Conservation (phyloP, 2,113 vertebrate genomes). For the Phoenicopterus ruber region DNA sequence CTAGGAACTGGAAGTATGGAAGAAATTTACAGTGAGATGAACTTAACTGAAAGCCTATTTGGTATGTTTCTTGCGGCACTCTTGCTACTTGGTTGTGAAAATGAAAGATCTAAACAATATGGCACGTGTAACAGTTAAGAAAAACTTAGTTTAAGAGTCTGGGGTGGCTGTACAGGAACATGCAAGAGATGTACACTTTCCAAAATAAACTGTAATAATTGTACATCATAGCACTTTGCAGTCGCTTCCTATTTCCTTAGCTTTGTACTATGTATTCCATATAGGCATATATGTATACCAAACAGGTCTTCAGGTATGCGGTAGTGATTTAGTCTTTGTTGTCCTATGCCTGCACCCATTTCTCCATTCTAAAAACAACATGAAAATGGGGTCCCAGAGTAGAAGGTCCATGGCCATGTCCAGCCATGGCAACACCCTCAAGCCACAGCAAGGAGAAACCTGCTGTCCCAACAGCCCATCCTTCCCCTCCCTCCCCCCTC, state of each 20-base stretch:
- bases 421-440: not conserved
- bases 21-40: not conserved
- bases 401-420: not conserved
- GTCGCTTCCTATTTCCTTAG: not conserved
- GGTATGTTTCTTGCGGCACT: not conserved
- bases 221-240: not conserved
- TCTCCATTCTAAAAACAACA: not conserved
- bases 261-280: not conserved
- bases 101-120: not conserved
- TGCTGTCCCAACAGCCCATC: not conserved
- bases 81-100: not conserved
- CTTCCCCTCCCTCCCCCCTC: not conserved
- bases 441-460: not conserved
- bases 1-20: not conserved
- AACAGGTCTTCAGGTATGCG: not conserved
- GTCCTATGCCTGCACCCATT: accelerated
- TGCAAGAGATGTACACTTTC: not conserved
- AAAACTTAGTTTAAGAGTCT: not conserved
- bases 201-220: not conserved
- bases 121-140: not conserved
- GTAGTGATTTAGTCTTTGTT: not conserved
- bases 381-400: not conserved
- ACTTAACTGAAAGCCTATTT: not conserved
- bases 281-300: not conserved
- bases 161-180: not conserved